Conservation (phyloP, 2,888 invertebrate genomes). For the Leptura quadrifasciata region DNA sequence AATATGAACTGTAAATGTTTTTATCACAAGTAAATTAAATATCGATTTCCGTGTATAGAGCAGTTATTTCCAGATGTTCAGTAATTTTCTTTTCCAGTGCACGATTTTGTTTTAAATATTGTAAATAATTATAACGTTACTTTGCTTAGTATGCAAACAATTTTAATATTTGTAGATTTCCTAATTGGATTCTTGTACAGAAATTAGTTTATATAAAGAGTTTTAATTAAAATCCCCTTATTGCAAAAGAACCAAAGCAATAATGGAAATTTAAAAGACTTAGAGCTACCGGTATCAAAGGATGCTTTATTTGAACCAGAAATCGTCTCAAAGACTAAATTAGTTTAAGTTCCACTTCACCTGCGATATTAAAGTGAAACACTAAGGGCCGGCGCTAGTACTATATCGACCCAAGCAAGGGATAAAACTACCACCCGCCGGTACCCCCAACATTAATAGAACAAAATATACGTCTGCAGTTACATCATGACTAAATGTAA, state of each 20-base stretch:
- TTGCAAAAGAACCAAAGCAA: constrained; percentile 14
- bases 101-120: background rate
- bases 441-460: background rate
- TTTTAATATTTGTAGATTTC: constrained; percentile 18
- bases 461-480: too few relatives aligned
- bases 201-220: constrained; percentile 10
- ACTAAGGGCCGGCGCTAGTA: background rate
- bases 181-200: constrained; percentile 11
- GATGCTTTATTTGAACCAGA: constrained; percentile 18
- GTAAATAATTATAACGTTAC: constrained; percentile 6
- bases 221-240: constrained; percentile 25
- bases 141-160: constrained; percentile 16
- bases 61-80: background rate
- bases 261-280: constrained; percentile 20
- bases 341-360: constrained; percentile 21
- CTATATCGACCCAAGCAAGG: background rate
- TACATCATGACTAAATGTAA: too few relatives aligned
- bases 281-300: constrained; percentile 6
- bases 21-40: constrained; percentile 1
- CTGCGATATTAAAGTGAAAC: background rate
- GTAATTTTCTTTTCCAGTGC: background rate
- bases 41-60: background rate
- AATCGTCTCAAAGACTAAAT: constrained; percentile 22
- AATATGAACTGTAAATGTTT: constrained; percentile 3
- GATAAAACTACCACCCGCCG: background rate